A percentile compares a stretch with the other conserved stretches of the same genome.
Evolutionary conservation across 1,140 invertebrate species (phyloP).

Genomic region (Drosophila saltans): DNA sequence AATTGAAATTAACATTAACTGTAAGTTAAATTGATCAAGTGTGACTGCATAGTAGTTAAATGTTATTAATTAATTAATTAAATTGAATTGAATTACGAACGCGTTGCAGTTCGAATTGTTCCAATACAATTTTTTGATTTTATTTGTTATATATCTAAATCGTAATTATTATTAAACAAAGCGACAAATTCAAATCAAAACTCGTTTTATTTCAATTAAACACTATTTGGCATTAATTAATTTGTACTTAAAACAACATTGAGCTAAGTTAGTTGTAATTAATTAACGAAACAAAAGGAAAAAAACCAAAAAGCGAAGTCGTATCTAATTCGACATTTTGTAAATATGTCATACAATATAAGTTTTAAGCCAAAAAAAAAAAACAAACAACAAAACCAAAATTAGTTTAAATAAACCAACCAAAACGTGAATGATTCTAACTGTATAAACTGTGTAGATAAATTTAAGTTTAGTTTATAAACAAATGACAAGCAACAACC

Average conservation of each 20-base stretch:
- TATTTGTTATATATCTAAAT: conserved; percentile 63
- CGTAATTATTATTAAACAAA: conserved; percentile 30
- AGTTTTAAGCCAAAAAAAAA: conserved; percentile 65
- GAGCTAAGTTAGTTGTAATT: conserved; percentile 60
- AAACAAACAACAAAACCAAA: no score
- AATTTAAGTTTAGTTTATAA: conserved; percentile 72
- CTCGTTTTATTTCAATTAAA: conserved; percentile 13
- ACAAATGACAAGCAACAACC: conserved; percentile 46
- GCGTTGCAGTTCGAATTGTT: conserved; percentile 38
- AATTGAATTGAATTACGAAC: conserved; percentile 40
- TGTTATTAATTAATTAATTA: conserved; percentile 46
- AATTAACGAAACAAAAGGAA: conserved; percentile 11
- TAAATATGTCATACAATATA: conserved; percentile 79
- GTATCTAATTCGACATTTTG: conserved; percentile 57
- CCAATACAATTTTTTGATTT: conserved; percentile 40
- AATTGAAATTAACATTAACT: conserved; percentile 53
- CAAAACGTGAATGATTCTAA: conserved; percentile 54
- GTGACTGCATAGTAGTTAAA: conserved; percentile 77
- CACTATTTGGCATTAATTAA: conserved; percentile 44
- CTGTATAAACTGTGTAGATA: conserved; percentile 74
- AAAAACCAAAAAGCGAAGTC: conserved; percentile 38
- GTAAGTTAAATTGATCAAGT: conserved; percentile 75
- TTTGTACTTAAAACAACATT: conserved; percentile 70
- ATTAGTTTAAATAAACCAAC: conserved; percentile 56
- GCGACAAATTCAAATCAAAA: conserved; percentile 36